Evolutionary conservation across 1,140 invertebrate genomes (phyloP).

Genomic region (Tribolium madens): DNA sequence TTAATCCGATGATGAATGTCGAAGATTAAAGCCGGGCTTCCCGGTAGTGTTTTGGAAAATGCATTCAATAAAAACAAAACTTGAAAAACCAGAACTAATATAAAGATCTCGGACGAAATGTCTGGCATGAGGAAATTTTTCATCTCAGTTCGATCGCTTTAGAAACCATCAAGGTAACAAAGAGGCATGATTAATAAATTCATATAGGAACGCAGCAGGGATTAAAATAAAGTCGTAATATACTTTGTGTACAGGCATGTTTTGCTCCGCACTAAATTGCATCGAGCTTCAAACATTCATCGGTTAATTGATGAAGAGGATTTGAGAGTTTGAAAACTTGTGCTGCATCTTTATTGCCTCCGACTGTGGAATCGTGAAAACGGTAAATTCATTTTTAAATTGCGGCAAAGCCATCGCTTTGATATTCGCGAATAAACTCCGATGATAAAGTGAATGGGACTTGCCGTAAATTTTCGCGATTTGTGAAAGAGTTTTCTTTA

Average conservation of each 20-base stretch:
- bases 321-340: neutral
- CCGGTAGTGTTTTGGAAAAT: slow-evolving; percentile 5
- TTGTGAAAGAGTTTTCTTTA: slow-evolving; percentile 14
- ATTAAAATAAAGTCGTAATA: slow-evolving; percentile 34
- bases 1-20: slow-evolving; percentile 21
- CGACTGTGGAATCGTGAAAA: slow-evolving; percentile 24
- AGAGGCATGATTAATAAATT: slow-evolving; percentile 34
- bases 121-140: slow-evolving; percentile 1
- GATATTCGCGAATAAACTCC: slow-evolving; percentile 13
- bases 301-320: slow-evolving; percentile 12
- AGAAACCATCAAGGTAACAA: slow-evolving; percentile 8
- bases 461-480: slow-evolving; percentile 3
- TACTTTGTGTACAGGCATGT: neutral
- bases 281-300: slow-evolving; percentile 24
- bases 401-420: slow-evolving; percentile 8
- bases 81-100: slow-evolving; percentile 7
- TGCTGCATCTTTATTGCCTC: slow-evolving; percentile 14
- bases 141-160: slow-evolving; percentile 17
- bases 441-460: slow-evolving; percentile 15
- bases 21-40: neutral
- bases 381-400: slow-evolving; percentile 36
- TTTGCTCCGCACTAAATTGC: slow-evolving; percentile 26
- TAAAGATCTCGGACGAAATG: slow-evolving; percentile 1
- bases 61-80: neutral
- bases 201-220: slow-evolving; percentile 24